Percentiles rank a stretch among this genome's conserved stretches.
These are phyloP conservation scores for Epinotia brunnichana DNA, from an alignment of 2,888 invertebrate genomes.

Conservation along the genomic window DNA sequence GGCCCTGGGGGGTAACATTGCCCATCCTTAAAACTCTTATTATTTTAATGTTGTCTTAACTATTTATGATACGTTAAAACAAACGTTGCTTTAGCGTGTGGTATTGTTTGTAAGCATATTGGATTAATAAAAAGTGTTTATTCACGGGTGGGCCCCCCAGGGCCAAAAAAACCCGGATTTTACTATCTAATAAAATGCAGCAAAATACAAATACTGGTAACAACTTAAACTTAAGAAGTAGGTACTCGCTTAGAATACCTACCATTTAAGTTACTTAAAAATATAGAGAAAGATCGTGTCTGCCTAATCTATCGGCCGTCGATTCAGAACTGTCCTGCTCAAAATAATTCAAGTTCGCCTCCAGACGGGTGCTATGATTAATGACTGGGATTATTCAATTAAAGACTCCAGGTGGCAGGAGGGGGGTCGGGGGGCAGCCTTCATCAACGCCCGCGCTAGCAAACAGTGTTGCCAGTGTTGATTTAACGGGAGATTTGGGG, in stretches of 20 bases:
- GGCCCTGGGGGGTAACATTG: too few relatives aligned
- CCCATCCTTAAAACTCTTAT: too few relatives aligned
- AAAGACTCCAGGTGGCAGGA: conserved; percentile 77
- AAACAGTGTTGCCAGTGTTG: conserved; percentile 23
- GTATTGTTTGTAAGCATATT: too few relatives aligned
- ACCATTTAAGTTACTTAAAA: conserved; percentile 3
- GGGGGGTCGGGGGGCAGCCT: conserved; percentile 49
- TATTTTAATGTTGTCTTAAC: too few relatives aligned
- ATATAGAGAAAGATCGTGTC: conserved; percentile 4
- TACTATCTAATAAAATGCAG: background rate
- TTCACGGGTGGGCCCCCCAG: too few relatives aligned
- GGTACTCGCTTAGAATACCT: background rate
- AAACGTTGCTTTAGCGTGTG: too few relatives aligned
- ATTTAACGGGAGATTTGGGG: background rate
- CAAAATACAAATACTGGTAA: background rate
- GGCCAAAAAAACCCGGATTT: too few relatives aligned
- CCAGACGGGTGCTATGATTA: conserved; percentile 80
- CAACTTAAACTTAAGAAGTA: background rate
- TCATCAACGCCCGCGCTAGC: conserved; percentile 63
- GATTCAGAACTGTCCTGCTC: conserved; percentile 53
- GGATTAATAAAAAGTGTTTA: too few relatives aligned
- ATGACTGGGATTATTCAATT: conserved; percentile 84
- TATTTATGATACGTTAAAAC: too few relatives aligned
- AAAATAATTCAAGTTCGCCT: conserved; percentile 80
- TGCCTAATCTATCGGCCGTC: conserved; percentile 46